A percentile compares a stretch with the other conserved stretches of the same genome.
phyloP scores from a whole-genome alignment of 2,797 vertebrate genomes.

The Cyclopterus lumpus region DNA sequence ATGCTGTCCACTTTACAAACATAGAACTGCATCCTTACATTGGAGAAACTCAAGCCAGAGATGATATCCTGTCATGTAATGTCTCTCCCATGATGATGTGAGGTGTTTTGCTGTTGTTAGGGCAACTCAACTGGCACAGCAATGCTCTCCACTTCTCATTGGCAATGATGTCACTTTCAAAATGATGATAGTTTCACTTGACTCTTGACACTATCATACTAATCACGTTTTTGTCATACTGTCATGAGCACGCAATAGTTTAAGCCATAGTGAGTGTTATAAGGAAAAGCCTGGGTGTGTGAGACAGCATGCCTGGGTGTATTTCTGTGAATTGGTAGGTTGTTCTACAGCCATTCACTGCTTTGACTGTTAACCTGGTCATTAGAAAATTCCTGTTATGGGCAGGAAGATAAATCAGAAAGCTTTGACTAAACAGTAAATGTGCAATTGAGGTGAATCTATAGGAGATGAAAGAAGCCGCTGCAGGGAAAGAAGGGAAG shows the following conservation, averaged over 20 bases:
- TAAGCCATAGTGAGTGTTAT: not conserved
- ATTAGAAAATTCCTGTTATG: not conserved
- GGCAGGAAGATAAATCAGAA: not conserved
- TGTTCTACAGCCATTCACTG: not conserved
- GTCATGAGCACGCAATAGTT: not conserved
- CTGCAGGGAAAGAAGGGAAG: conserved; percentile 1
- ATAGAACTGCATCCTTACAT: not conserved
- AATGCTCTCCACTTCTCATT: not conserved
- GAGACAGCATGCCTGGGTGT: not conserved
- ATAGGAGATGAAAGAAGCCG: not conserved
- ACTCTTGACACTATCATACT: conserved; percentile 7
- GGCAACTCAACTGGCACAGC: not conserved
- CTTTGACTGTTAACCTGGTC: not conserved
- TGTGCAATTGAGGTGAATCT: not conserved
- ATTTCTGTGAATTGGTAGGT: not conserved
- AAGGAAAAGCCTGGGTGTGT: not conserved
- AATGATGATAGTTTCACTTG: conserved; percentile 18
- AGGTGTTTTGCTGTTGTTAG: conserved; percentile 11
- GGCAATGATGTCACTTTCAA: conserved; percentile 31
- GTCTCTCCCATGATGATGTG: not conserved
- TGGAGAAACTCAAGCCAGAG: not conserved
- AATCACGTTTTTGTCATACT: conserved; percentile 26
- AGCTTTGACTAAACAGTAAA: not conserved
- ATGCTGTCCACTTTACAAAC: not conserved
- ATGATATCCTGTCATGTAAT: not conserved